phyloP scores from a whole-genome alignment of 1,140 invertebrate species.

The Drosophila tropicalis region DNA sequence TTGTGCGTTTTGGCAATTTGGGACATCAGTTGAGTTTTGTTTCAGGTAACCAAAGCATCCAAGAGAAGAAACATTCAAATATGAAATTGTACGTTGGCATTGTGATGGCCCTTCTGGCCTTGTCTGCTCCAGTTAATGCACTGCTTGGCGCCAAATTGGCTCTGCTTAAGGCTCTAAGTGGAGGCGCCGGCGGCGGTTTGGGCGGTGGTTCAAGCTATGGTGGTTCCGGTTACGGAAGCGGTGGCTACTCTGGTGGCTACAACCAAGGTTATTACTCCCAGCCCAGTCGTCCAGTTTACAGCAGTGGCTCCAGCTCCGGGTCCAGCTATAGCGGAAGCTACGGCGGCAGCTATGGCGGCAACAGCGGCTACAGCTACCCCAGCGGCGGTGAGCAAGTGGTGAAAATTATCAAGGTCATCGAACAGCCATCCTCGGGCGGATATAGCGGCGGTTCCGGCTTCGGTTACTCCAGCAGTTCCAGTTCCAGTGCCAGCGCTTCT shows the following conservation, averaged over 20 bases:
- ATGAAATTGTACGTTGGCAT: slow-evolving; percentile 65
- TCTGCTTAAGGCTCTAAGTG: slow-evolving; percentile 55
- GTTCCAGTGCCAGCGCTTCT: slow-evolving; percentile 43
- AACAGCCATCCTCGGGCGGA: slow-evolving; percentile 49
- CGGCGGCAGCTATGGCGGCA: slow-evolving; percentile 41
- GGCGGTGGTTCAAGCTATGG: slow-evolving; percentile 28
- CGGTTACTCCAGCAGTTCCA: slow-evolving; percentile 35
- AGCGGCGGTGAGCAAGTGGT: slow-evolving; percentile 61
- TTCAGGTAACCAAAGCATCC: slow-evolving; percentile 51
- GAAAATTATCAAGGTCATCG: slow-evolving; percentile 69
- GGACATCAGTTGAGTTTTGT: slow-evolving; percentile 78
- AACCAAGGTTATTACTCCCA: slow-evolving; percentile 69
- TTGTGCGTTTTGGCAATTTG: slow-evolving; percentile 59
- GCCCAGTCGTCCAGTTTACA: slow-evolving; percentile 67
- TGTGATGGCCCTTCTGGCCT: slow-evolving; percentile 60
- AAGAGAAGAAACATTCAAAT: slow-evolving; percentile 19
- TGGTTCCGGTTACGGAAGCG: slow-evolving; percentile 32
- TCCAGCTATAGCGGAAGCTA: slow-evolving; percentile 37
- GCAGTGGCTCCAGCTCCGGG: slow-evolving; percentile 36
- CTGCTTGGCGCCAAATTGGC: slow-evolving; percentile 71
- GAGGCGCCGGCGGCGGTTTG: slow-evolving; percentile 51
- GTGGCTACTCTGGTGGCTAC: slow-evolving; percentile 61
- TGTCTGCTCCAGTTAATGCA: slow-evolving; percentile 59
- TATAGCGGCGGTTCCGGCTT: slow-evolving; percentile 31
- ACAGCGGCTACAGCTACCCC: slow-evolving; percentile 21